Evolutionary conservation across 2,888 invertebrate genomes (phyloP), one percentile per base, ranked within the genome.

Genomic region (Pogonocherus hispidulus): DNA sequence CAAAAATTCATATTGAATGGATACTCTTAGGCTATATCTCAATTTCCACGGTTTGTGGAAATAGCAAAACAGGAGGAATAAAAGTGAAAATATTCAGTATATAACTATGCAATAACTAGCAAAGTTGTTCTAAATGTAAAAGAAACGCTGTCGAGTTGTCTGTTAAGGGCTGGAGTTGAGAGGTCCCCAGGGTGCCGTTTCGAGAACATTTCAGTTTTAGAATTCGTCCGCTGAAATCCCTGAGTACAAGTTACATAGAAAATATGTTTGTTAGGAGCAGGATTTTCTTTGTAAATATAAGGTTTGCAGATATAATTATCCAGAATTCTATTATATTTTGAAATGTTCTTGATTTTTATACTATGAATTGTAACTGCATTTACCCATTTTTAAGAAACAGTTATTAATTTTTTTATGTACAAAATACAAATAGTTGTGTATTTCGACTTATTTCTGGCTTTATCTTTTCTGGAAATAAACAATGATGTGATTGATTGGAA

Each of bases 151-250:
- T 75, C 71, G 76, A 78, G 80, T 79, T 77, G 80, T 77, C 77
- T 77, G 79, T 80, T 79, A 80, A n/a, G 80, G 78, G 78, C 79
- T 76, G 77, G 77, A 80, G 79, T 76, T 80, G 80, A 81, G 76
- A 69, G 72, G 75, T 81, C 82, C 78, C 81, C 41, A 14, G 81
- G 67, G 81, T 71, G 78, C 69, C 72, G 74, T 81, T 74, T 62
- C 55, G 66, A 70, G 74, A 78, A 79, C 68, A 52, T 49, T 71
- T 64, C 68, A 66, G 56, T 47, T 67, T 62, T 52, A 57, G 67
- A 65, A 71, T 66, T 64, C 69, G 64, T 71, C 69, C 52, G 55
- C 60, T 52, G 67, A 67, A 65, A 69, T 67, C 71, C 72, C 69
- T 57, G 49, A 72, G 71, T 67, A 69, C 67, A 51, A 69, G 55